phyloP scores from a whole-genome alignment of 2,797 vertebrate species.

The Muscicapa striata region DNA sequence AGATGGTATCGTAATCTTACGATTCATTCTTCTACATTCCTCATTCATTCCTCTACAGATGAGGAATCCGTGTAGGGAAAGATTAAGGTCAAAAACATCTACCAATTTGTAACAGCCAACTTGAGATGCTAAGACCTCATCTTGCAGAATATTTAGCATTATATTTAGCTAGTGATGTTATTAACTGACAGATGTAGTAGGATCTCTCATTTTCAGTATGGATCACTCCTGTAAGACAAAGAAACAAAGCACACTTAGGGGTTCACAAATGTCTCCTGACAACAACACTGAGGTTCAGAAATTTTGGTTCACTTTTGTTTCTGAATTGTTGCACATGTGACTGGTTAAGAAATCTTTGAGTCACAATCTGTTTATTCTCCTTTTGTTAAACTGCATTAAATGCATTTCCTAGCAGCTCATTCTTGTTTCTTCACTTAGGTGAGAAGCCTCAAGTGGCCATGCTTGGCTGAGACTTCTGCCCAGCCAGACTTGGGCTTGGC shows the following conservation, averaged over 20 bases:
- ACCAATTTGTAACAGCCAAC: slow-evolving; percentile 8
- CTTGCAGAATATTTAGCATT: background rate
- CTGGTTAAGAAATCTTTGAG: background rate
- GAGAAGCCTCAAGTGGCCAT: background rate
- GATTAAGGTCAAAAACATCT: background rate
- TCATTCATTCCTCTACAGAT: background rate
- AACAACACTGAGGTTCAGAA: background rate
- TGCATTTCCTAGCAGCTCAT: background rate
- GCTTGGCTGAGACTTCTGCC: background rate
- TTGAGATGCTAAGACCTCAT: background rate
- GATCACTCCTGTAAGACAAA: background rate
- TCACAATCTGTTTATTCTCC: background rate
- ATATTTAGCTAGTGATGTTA: background rate
- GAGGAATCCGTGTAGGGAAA: background rate
- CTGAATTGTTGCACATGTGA: background rate
- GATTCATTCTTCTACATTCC: no score
- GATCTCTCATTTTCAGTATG: background rate
- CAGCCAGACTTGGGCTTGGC: background rate
- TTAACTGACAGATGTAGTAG: background rate
- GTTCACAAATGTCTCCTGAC: background rate
- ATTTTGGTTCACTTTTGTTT: background rate
- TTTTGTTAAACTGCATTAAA: background rate
- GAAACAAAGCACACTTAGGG: background rate
- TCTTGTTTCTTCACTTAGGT: background rate
- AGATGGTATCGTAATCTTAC: background rate